Base-by-base conservation (phyloP, 2,888 invertebrate genomes). In the Nomada lathburiana region DNA sequence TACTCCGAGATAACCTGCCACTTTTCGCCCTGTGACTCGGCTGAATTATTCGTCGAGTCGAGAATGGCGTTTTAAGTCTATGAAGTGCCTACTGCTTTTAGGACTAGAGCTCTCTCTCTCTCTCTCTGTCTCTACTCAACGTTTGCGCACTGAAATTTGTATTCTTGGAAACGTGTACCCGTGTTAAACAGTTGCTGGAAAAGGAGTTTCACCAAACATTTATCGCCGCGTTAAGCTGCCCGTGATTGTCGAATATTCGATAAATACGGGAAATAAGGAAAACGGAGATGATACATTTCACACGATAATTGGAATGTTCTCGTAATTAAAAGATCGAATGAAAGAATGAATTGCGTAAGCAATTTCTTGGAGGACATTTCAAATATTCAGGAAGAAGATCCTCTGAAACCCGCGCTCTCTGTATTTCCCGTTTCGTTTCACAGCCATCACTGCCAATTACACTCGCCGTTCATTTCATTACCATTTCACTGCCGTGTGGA, bases 21-120 rank as follows among this genome's bases (percentile, higher is more conserved):
- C 73, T 84, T 84, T 84, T 80, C 82, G 70, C 71, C 13, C 60
- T 76, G 57, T 67, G 53, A 64, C 52, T 44, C 53, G 42, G 50
- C 74, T 83, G 68, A 84, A 84, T 84, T 84, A 84, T 83, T 76
- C 76, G 74, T 44, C 63, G 59, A 26, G 47, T 52, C 74, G 76
- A 76, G 82, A 84, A 84, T 60, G 76, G 76, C 74, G 80, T 76
- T 83, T 80, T 76, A 55, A 79, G 84, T 60, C 75, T 57, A 55
- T 42, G 63, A 57, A 73, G 70, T 10, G 20, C 16, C 44, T 9
- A 53, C 26, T 23, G 70, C 76, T 68, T 59, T 70, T 47, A 63
- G 70, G 60, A 55, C 16, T n/a, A 29, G 26, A 36, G n/a, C 18
- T n/a, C 53, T 53, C 16, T 29, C 16, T 11, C 44, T 29, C 3